Evolutionary conservation across 2,797 vertebrate species (phyloP), one percentile per base, ranked within the genome.

Genomic region (Nyctalus aviator): DNA sequence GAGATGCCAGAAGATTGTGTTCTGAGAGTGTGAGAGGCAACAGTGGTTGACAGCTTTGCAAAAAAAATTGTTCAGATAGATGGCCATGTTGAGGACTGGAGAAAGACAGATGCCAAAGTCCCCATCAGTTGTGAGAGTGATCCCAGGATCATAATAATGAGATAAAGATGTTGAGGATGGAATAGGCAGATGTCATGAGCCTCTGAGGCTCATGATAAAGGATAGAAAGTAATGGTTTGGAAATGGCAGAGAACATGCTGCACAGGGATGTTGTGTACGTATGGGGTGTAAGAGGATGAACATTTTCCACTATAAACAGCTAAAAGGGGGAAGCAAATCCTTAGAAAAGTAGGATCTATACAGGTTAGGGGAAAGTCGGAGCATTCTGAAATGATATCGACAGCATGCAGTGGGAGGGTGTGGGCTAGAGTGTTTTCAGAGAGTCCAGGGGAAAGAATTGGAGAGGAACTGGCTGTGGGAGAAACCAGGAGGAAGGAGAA

Each of bases 201-300:
- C 59, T 71, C 87, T 68, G 48, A 20, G 17, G 72, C n/a, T 68
- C n/a, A 6, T 44, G 57, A n/a, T 37, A 35, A 13, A 64, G 14
- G 66, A 17, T 27, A 3, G 48, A 44, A 44, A 64, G 48, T 30
- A 68, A 55, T 23, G 32, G 1, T 55, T 90, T 84, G 53, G 76
- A 78, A 85, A 69, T 64, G 81, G 64, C 59, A 85, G 90, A 76
- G 73, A 85, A 90, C 77, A 71, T 59, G 76, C 41, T 44, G 14
- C 62, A 75, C 17, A 37, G 66, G 53, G 64, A 41, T 14, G 10
- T 25, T 44, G 25, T 11, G 6, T 55, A 6, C 23, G 30, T 41
- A 10, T 8, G 15, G 48, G 21, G 18, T 82, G 4, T 8, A 8
- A 68, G 62, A 48, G 8, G 50, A 23, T 77, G 30, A 62, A 1